Percentiles rank a stretch among this genome's conserved stretches.
Evolutionary conservation across 2,797 vertebrate genomes (phyloP).

Genomic region (Esox masquinongy): DNA sequence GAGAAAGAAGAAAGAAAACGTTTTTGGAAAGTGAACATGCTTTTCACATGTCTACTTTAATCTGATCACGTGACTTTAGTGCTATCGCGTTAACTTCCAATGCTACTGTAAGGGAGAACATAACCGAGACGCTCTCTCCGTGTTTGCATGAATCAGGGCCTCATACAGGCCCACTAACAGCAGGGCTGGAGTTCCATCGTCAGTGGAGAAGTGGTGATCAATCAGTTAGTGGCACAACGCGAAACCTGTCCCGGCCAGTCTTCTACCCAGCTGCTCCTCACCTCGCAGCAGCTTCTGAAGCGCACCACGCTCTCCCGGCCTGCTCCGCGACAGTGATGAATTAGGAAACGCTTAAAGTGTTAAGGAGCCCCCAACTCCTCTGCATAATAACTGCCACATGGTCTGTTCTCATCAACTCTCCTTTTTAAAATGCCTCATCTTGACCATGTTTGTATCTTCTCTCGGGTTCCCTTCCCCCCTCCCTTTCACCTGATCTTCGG

Average conservation of each 20-base stretch:
- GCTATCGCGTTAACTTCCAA: too few species aligned
- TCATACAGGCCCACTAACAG: constrained; percentile 18
- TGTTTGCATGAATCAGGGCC: constrained; percentile 49
- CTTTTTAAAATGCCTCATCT: neutral
- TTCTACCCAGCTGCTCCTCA: constrained; percentile 46
- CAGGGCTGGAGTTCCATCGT: constrained; percentile 22
- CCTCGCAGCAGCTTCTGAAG: neutral
- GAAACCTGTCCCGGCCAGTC: constrained; percentile 8
- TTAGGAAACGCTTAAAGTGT: constrained; percentile 56
- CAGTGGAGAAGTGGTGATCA: constrained; percentile 56
- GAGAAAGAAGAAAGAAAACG: too few species aligned
- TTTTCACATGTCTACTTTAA: too few species aligned
- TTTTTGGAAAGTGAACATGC: too few species aligned
- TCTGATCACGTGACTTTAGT: too few species aligned
- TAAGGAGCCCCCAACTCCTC: constrained; percentile 56
- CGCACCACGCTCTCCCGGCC: neutral
- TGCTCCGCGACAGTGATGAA: constrained; percentile 64
- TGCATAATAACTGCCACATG: constrained; percentile 64
- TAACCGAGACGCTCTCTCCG: constrained; percentile 28
- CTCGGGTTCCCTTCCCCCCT: neutral
- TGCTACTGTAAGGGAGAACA: neutral
- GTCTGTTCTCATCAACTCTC: constrained; percentile 35
- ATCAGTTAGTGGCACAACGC: constrained; percentile 39
- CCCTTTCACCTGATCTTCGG: neutral
- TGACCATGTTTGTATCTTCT: neutral